Conservation (phyloP, 2,888 invertebrate species). For the Periphyllus acericola region DNA sequence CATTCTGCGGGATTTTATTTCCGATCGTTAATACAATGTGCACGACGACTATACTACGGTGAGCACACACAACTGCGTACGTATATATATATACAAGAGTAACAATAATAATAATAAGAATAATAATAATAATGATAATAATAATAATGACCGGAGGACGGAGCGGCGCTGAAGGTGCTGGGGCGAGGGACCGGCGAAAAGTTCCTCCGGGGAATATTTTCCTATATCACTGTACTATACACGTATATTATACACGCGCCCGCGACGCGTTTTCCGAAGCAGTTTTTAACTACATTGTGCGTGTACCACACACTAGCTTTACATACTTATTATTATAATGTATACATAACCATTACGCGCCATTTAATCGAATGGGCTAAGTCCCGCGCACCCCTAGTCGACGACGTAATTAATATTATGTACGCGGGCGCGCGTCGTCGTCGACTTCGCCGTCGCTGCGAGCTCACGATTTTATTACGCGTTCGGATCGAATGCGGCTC, state of each 20-base stretch:
- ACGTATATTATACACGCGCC: background rate
- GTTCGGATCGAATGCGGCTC: constrained; percentile 1
- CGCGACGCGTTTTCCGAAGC: constrained; percentile 26
- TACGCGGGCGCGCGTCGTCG: background rate
- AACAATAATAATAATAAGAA: constrained; percentile 34
- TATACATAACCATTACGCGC: constrained; percentile 51
- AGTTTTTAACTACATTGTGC: constrained; percentile 42
- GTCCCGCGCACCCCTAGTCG: background rate
- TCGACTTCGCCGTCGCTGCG: no score
- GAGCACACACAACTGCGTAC: background rate
- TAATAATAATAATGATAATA: constrained; percentile 27
- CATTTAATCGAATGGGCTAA: constrained; percentile 49
- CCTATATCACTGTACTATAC: background rate
- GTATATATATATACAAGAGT: constrained; percentile 9
- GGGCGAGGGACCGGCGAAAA: constrained; percentile 18
- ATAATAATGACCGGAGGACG: constrained; percentile 2
- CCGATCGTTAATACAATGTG: constrained; percentile 57
- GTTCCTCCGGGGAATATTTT: constrained; percentile 55
- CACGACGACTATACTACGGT: constrained; percentile 15
- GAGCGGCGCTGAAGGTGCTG: no score
- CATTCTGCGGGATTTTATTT: constrained; percentile 60
- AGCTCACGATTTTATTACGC: constrained; percentile 2
- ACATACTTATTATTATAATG: constrained; percentile 22
- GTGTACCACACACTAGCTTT: background rate
- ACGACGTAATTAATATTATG: constrained; percentile 43